Evolutionary conservation across 2,113 vertebrate species (phyloP).

Genomic region (Aldabrachelys gigantea): DNA sequence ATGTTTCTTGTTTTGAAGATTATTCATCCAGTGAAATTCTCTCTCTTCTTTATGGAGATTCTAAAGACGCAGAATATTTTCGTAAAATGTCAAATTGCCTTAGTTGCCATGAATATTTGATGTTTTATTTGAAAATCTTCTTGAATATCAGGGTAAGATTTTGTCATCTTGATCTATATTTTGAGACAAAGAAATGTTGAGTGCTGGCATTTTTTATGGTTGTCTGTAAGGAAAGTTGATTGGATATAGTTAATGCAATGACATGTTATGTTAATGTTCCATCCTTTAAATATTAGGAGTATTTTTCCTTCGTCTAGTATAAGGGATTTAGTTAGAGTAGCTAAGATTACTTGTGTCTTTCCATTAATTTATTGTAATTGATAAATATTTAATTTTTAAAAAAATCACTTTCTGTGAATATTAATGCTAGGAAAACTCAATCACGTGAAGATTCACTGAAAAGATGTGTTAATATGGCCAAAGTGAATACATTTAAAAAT

Average conservation of each 20-base stretch:
- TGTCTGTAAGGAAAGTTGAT: conserved; percentile 7
- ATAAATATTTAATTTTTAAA: conserved; percentile 19
- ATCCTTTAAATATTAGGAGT: conserved; percentile 7
- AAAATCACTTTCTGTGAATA: background rate
- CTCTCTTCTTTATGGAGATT: background rate
- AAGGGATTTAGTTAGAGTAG: background rate
- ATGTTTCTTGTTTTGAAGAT: conserved; percentile 9
- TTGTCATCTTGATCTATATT: conserved; percentile 15
- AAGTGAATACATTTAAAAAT: background rate
- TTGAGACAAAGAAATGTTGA: background rate
- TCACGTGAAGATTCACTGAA: background rate
- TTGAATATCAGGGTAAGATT: conserved; percentile 5
- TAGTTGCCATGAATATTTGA: background rate
- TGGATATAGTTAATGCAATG: conserved; percentile 28
- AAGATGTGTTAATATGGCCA: background rate
- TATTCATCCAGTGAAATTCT: background rate
- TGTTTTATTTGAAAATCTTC: conserved; percentile 18
- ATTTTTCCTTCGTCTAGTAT: conserved; percentile 6
- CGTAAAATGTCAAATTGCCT: background rate
- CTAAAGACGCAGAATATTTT: background rate
- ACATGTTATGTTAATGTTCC: conserved; percentile 14
- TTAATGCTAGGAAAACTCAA: background rate
- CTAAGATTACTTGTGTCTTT: background rate
- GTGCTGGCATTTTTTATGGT: background rate
- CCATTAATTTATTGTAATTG: background rate